A percentile compares a stretch with the other conserved stretches of the same genome.
These are phyloP conservation scores for Thrips palmi DNA, from an alignment of 1,140 invertebrate species.

Conservation along the genomic window DNA sequence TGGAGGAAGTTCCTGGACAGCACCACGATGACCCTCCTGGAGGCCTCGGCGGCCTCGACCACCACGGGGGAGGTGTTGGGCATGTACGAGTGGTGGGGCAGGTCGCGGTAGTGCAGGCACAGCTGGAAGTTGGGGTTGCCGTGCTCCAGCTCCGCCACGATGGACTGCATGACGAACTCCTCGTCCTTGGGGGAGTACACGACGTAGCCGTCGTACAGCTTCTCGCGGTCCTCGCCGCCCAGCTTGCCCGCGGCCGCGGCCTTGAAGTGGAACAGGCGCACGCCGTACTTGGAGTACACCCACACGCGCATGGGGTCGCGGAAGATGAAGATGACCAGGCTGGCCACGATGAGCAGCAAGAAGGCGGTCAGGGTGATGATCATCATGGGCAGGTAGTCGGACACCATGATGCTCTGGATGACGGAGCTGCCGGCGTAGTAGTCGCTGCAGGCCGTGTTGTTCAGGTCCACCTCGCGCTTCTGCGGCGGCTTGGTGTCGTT, in stretches of 20 bases:
- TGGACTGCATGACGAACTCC: conserved; percentile 65
- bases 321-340: conserved; percentile 66
- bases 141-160: conserved; percentile 69
- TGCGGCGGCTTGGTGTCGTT: conserved; percentile 49
- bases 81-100: conserved; percentile 38
- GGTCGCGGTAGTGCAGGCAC: conserved; percentile 70
- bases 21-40: conserved; percentile 57
- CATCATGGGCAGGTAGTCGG: conserved; percentile 68
- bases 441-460: conserved; percentile 63
- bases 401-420: conserved; percentile 62
- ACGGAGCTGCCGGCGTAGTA: conserved; percentile 64
- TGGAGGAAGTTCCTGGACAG: conserved; percentile 68
- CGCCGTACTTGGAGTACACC: conserved; percentile 71
- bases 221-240: conserved; percentile 53
- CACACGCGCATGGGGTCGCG: conserved; percentile 67
- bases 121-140: conserved; percentile 50
- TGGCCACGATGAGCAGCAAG: conserved; percentile 49
- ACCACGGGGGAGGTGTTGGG: conserved; percentile 50
- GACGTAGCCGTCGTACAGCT: conserved; percentile 82
- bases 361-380: conserved; percentile 50
- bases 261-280: conserved; percentile 45
- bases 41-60: conserved; percentile 70
- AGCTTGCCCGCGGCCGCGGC: conserved; percentile 26
- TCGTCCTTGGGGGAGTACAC: conserved; percentile 86
- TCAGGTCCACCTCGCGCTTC: conserved; percentile 56